Conservation (phyloP, 2,797 vertebrate species). For the Microchirus variegatus region DNA sequence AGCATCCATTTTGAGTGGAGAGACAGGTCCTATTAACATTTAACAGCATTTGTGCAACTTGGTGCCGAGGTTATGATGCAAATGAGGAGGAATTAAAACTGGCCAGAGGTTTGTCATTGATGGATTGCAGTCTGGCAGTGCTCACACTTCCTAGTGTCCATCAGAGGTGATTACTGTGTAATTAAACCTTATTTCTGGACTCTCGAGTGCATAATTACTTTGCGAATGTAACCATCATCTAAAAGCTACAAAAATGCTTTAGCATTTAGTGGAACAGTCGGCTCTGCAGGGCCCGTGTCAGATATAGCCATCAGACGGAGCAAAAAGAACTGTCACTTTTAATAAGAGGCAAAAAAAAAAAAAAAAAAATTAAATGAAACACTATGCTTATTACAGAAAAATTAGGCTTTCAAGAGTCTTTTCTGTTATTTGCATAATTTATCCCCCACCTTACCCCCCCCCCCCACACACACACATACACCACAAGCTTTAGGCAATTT, state of each 20-base stretch:
- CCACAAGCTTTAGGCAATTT: conserved; percentile 99
- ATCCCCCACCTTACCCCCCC: conserved; percentile 90
- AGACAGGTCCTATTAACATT: conserved; percentile 99
- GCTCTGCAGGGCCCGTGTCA: conserved; percentile 94
- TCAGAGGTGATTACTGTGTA: conserved; percentile 99
- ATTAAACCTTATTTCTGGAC: conserved; percentile 99
- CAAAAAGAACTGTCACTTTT: conserved; percentile 99
- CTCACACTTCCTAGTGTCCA: conserved; percentile 99
- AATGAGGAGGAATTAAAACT: conserved; percentile 99
- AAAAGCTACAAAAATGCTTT: conserved; percentile 98
- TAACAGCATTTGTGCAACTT: conserved; percentile 99
- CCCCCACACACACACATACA: conserved; percentile 79
- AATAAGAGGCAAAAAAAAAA: conserved; percentile 98
- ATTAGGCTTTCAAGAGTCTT: conserved; percentile 99
- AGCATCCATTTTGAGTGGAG: conserved; percentile 99
- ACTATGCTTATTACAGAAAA: conserved; percentile 99
- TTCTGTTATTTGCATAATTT: conserved; percentile 99
- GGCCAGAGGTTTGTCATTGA: conserved; percentile 99
- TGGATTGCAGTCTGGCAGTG: conserved; percentile 99
- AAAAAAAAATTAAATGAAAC: conserved; percentile 99
- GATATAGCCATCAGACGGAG: conserved; percentile 99
- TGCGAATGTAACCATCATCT: conserved; percentile 99
- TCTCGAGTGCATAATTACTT: conserved; percentile 99
- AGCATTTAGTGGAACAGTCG: conserved; percentile 97
- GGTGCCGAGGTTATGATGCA: conserved; percentile 99